Percentiles rank a stretch among this genome's conserved stretches.
phyloP scores from a whole-genome alignment of 2,113 vertebrate species.

The Acrocephalus arundinaceus region DNA sequence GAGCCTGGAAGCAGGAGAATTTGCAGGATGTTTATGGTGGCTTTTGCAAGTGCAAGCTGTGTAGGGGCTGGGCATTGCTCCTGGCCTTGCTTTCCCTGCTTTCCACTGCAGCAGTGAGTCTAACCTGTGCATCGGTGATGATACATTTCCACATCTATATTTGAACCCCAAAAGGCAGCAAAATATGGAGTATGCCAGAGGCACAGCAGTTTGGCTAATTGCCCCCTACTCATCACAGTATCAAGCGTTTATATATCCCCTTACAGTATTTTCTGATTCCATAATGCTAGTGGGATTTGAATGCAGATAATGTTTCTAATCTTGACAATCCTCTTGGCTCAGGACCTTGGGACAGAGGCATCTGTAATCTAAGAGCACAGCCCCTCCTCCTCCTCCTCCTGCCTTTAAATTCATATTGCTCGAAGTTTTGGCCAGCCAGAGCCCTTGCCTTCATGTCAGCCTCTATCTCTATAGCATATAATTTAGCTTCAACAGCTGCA shows the following conservation, averaged over 20 bases:
- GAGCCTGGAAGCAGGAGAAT: neutral
- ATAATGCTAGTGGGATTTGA: conserved; percentile 30
- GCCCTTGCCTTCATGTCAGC: neutral
- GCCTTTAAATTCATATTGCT: neutral
- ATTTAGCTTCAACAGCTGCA: conserved; percentile 35
- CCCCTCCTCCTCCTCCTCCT: neutral
- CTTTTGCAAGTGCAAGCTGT: neutral
- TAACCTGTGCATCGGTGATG: neutral
- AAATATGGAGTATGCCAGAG: neutral
- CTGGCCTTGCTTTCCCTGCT: neutral
- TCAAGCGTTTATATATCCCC: conserved; percentile 24
- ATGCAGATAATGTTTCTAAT: conserved; percentile 40
- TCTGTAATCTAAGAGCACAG: conserved; percentile 35
- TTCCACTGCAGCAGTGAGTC: neutral
- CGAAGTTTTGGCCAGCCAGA: neutral
- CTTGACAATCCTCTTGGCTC: conserved; percentile 42
- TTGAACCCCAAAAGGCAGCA: neutral
- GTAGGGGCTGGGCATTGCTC: neutral
- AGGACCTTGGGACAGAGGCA: neutral
- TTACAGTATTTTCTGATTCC: conserved; percentile 46
- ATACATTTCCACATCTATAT: neutral
- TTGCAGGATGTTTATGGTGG: neutral
- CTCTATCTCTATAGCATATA: neutral
- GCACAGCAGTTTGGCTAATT: neutral
- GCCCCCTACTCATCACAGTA: conserved; percentile 39